Base-by-base conservation (phyloP, 1,140 invertebrate species). In the Neodiprion lecontei region DNA sequence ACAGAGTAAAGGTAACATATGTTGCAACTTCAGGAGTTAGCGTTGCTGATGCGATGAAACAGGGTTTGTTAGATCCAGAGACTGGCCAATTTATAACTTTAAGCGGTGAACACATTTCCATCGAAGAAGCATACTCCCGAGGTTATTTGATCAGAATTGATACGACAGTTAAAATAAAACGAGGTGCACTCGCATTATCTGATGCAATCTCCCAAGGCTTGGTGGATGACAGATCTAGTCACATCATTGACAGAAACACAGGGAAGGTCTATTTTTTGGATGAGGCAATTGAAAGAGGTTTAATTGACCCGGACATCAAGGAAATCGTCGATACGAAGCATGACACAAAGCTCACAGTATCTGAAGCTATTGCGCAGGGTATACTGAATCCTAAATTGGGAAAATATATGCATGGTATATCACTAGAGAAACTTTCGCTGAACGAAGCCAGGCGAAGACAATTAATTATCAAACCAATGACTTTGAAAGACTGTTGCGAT, bases 391-490 rank as follows among this genome's bases (percentile, higher is more conserved):
- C 92, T 5, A 93, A 95, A 84, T 89, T 92, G 73, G 94, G 95
- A 74, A 94, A 93, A 78, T 98, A 95, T 82, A 85, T 95, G 73
- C 93, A 97, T 80, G 91, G 91, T 79, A 82, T 92, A 67, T 93
- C 91, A 66, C 91, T 93, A 84, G 93, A 95, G 84, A 94, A 93
- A 83, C 81, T 98, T 49, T 90, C 92, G 49, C 92, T 97, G 67
- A 90, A 91, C 76, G 94, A 97, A 84, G 97, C 97, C 50, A 90
- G 93, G 74, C 91, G 92, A 77, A 90, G 94, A 73, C 91, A 94
- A 70, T 88, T 96, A 48, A 95, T 99, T 75, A 91, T 93, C 23
- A 97, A 96, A 89, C 97, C 97, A 1, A 92, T 97, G 88, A 96
- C 96, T 9, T 89, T 99, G 8, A 96, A 97, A 88, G 96, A 98